These are phyloP conservation scores for Monomorium pharaonis DNA, from an alignment of 1,140 invertebrate species.

Conservation along the genomic window DNA sequence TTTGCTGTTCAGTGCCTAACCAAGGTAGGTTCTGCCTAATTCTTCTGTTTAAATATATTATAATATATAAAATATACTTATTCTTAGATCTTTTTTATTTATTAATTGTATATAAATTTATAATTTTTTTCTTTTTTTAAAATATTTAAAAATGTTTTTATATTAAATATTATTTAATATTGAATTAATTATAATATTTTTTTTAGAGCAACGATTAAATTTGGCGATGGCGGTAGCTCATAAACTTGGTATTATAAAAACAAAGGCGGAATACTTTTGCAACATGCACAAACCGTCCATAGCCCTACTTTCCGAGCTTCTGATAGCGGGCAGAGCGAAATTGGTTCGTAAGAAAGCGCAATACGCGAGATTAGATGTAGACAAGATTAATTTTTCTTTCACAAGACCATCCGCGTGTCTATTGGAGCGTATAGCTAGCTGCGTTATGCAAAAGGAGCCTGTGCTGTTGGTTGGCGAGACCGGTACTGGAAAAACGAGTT, in stretches of 20 bases:
- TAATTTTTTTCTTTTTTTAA: neutral
- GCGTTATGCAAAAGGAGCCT: conserved; percentile 94
- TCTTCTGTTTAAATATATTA: neutral
- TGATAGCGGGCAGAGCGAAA: conserved; percentile 87
- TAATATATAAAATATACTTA: conserved; percentile 24
- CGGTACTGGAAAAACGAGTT: conserved; percentile 99
- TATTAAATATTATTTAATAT: conserved; percentile 42
- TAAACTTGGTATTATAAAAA: conserved; percentile 93
- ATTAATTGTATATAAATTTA: neutral
- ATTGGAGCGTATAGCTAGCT: conserved; percentile 94
- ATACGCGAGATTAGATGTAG: conserved; percentile 62
- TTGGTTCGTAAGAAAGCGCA: conserved; percentile 78
- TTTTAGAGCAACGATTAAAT: conserved; percentile 86
- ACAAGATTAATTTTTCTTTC: conserved; percentile 90
- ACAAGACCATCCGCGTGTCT: conserved; percentile 92
- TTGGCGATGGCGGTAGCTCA: conserved; percentile 91
- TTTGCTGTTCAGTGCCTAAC: conserved; percentile 91
- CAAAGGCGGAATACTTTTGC: conserved; percentile 93
- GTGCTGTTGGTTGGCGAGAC: conserved; percentile 99
- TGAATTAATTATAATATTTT: neutral
- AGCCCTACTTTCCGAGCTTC: conserved; percentile 82
- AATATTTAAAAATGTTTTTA: conserved; percentile 18
- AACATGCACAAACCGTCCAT: conserved; percentile 92
- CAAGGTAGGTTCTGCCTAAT: conserved; percentile 72
- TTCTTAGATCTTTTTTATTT: neutral